A percentile compares a stretch with the other conserved stretches of the same genome.
Conservation (phyloP, 1,140 invertebrate species). For the Hypothenemus hampei region DNA sequence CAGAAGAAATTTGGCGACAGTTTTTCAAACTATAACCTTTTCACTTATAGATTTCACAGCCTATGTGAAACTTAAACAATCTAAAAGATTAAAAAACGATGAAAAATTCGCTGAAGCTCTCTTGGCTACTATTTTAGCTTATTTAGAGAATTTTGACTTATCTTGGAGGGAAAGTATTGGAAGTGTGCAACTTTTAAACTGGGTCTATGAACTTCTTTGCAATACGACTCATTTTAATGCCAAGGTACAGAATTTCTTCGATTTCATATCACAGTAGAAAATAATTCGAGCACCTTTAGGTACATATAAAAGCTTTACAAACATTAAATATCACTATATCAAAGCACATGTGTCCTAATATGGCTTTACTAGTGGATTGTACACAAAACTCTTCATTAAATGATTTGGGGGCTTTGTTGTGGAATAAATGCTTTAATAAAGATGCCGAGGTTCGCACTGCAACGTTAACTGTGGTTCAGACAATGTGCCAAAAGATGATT, state of each 20-base stretch:
- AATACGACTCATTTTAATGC: no score
- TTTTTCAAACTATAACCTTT: conserved; percentile 18
- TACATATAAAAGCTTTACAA: conserved; percentile 10
- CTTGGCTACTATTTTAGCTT: conserved; percentile 14
- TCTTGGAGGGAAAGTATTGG: conserved; percentile 26
- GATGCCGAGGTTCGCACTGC: conserved; percentile 15
- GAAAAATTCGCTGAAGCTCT: conserved; percentile 10
- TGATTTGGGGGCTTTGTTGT: conserved; percentile 16
- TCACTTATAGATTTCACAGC: conserved; percentile 14
- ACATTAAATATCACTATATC: conserved; percentile 19
- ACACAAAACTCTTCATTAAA: conserved; percentile 11
- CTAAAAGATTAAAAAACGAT: conserved; percentile 3
- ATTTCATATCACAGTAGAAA: no score
- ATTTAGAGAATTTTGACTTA: conserved; percentile 23
- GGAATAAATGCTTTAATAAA: conserved; percentile 13
- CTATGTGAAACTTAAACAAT: conserved; percentile 1
- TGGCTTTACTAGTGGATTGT: conserved; percentile 19
- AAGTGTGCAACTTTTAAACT: conserved; percentile 10
- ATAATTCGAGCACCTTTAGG: conserved; percentile 17
- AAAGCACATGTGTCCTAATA: conserved; percentile 24
- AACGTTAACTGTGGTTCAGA: conserved; percentile 19
- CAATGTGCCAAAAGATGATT: conserved; percentile 19
- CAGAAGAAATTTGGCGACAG: conserved; percentile 16
- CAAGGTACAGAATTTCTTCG: no score
- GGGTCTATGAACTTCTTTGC: conserved; percentile 19